Evolutionary conservation across 2,113 vertebrate species (phyloP), one percentile per base, ranked within the genome.

Genomic region (Scophthalmus maximus): DNA sequence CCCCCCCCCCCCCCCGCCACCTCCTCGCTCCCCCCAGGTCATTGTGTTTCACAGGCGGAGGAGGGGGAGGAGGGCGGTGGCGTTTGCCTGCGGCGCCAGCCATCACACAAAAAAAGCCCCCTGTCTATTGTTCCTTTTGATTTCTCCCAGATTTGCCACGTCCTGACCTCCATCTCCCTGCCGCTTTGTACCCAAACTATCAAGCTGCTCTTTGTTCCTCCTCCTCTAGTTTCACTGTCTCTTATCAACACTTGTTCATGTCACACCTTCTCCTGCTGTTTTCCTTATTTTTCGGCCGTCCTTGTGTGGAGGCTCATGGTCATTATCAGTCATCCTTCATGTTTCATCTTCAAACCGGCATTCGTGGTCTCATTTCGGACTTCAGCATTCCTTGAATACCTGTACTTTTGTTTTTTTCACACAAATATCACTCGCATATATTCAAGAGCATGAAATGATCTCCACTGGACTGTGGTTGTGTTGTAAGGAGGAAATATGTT

Each of bases 141-240:
- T 85, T 78, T 66, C 73, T 46, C 77, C 73, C 72, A 79, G 60
- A 88, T 79, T 63, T 76, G 51, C 65, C 34, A 44, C 20, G 27
- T 68, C 65, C 61, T 56, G 60, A 78, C 56, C 32, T 71, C 26
- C 74, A 36, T 73, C 73, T 76, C 26, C 20, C 26, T 62, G 72
- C 65, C 29, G 38, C 64, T 71, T 72, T 30, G 58, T 51, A 53
- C 46, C 66, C 36, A 44, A 68, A 42, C 56, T 38, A 25, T 81
- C 22, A 42, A 64, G 62, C 34, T 44, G 26, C 32, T 80, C 72
- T 77, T 76, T 83, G 69, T 79, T 64, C 70, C 70, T 27, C 30
- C 29, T 69, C 51, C 44, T 17, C 22, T 60, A 71, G 27, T 50
- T 22, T 52, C 70, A 40, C 38, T 27, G 22, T 26, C 42, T 25